Evolutionary conservation across 2,888 invertebrate genomes (phyloP).

Genomic region (Mimas tiliae): DNA sequence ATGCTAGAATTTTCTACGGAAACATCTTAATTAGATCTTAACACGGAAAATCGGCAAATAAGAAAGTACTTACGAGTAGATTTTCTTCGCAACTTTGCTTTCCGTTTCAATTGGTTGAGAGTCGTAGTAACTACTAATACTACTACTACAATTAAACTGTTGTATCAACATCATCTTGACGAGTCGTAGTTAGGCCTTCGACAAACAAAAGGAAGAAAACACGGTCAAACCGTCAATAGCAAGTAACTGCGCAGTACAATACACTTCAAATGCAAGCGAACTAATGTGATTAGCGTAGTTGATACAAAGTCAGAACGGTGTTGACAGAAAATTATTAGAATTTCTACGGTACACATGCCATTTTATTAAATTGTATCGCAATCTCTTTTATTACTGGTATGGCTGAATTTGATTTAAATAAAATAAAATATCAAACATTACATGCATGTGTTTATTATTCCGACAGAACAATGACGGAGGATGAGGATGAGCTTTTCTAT

Average conservation of each 20-base stretch:
- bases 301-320: background rate
- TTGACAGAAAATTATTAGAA: constrained; percentile 14
- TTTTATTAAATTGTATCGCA: background rate
- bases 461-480: too few relatives aligned
- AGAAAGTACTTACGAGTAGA: constrained; percentile 63
- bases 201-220: constrained; percentile 65
- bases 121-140: constrained; percentile 79
- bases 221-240: constrained; percentile 69
- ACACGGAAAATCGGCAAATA: background rate
- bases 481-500: too few relatives aligned
- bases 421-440: too few relatives aligned
- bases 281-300: constrained; percentile 21
- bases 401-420: too few relatives aligned
- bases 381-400: too few relatives aligned
- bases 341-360: background rate
- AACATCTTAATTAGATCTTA: background rate
- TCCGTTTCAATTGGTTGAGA: constrained; percentile 60
- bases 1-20: background rate
- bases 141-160: constrained; percentile 84
- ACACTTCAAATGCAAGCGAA: constrained; percentile 46
- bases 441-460: too few relatives aligned
- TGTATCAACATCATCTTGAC: constrained; percentile 82
- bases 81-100: constrained; percentile 59
- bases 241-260: constrained; percentile 63
- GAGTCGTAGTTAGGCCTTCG: constrained; percentile 80